A percentile compares a stretch with the other conserved stretches of the same genome.
Conservation (phyloP, 2,113 vertebrate genomes). For the Clarias gariepinus region DNA sequence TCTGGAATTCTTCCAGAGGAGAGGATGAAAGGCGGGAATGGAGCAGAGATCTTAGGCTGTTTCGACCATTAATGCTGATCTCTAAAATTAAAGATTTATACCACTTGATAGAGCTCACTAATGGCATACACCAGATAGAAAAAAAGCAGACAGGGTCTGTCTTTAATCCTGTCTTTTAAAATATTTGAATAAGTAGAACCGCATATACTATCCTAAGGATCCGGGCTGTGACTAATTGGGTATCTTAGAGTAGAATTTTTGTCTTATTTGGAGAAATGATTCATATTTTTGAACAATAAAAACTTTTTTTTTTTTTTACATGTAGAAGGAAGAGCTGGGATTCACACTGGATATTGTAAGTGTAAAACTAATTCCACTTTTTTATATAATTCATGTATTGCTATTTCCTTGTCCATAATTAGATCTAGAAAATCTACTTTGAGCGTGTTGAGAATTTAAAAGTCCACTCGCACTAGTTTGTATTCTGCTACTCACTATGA, state of each 20-base stretch:
- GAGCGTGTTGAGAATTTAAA: background rate
- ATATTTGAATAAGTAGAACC: constrained; percentile 72
- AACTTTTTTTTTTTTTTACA: constrained; percentile 84
- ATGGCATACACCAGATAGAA: constrained; percentile 62
- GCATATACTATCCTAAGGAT: constrained; percentile 79
- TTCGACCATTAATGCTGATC: constrained; percentile 82
- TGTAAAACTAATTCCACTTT: background rate
- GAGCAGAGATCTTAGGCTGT: constrained; percentile 80
- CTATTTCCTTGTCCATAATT: constrained; percentile 65
- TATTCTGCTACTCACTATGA: constrained; percentile 19
- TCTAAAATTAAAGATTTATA: constrained; percentile 92
- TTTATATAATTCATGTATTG: background rate
- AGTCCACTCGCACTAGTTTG: background rate
- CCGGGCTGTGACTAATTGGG: constrained; percentile 86
- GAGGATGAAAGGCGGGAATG: constrained; percentile 74
- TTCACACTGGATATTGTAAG: constrained; percentile 55
- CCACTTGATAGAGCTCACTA: constrained; percentile 75
- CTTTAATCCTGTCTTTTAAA: constrained; percentile 74
- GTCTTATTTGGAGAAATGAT: constrained; percentile 4
- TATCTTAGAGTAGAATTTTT: constrained; percentile 35
- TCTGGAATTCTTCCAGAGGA: constrained; percentile 74
- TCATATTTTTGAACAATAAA: constrained; percentile 75
- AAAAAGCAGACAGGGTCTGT: constrained; percentile 42
- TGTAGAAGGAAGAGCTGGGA: constrained; percentile 83
- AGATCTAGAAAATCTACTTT: background rate